A percentile compares a stretch with the other conserved stretches of the same genome.
Conservation (phyloP, 2,797 vertebrate species). For the Eidolon dupreanum region DNA sequence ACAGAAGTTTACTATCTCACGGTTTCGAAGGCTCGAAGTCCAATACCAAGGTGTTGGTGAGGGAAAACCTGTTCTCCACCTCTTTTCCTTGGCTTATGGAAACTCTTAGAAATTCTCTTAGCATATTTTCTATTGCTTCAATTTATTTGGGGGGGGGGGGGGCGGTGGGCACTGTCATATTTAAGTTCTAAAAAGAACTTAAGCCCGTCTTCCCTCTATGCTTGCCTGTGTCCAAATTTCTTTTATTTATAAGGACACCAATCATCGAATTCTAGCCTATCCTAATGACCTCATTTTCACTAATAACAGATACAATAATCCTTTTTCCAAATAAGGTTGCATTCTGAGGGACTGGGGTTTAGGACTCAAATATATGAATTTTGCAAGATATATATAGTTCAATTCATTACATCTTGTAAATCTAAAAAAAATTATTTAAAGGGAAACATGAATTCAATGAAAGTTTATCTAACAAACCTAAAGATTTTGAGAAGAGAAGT, state of each 20-base stretch:
- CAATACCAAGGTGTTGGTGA: not conserved
- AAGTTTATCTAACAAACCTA: constrained; percentile 8
- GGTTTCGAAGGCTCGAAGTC: not conserved
- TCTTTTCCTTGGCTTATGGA: not conserved
- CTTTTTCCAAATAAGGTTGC: not conserved
- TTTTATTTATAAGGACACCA: not conserved
- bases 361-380: not conserved
- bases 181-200: too few species aligned
- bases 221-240: not conserved
- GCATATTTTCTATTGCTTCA: too few species aligned
- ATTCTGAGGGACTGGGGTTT: not conserved
- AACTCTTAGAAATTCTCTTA: too few species aligned
- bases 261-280: not conserved
- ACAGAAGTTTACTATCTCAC: not conserved
- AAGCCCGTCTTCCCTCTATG: not conserved
- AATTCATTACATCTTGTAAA: not conserved
- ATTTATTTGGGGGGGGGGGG: too few species aligned
- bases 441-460: not conserved
- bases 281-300: not conserved
- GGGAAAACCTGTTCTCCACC: not conserved
- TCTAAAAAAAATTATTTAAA: not conserved
- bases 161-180: too few species aligned
- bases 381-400: not conserved
- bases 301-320: not conserved
- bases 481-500: not conserved